Evolutionary conservation across 1,140 invertebrate genomes (phyloP).

Genomic region (Diuraphis noxia): DNA sequence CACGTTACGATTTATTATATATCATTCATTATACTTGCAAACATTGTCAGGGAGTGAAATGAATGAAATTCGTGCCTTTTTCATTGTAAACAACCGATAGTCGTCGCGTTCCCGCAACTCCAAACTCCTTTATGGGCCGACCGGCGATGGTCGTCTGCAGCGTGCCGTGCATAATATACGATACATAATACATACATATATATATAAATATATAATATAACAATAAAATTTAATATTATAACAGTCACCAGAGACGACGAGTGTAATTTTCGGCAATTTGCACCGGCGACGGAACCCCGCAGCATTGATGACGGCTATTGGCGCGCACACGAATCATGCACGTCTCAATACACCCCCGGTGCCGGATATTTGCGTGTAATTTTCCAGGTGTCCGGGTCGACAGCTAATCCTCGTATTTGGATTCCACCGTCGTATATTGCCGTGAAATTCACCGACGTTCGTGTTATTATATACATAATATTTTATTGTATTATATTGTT

Average conservation of each 20-base stretch:
- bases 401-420: conserved; percentile 45
- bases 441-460: conserved; percentile 29
- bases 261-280: conserved; percentile 36
- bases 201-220: not conserved
- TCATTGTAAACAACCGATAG: not conserved
- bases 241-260: not conserved
- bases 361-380: conserved; percentile 37
- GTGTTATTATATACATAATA: not conserved
- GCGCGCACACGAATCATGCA: conserved; percentile 9
- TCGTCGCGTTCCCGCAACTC: not conserved
- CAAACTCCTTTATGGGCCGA: not conserved
- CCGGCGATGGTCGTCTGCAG: not conserved
- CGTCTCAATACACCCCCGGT: conserved; percentile 24
- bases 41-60: not conserved
- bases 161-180: not conserved
- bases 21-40: not conserved
- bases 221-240: not conserved
- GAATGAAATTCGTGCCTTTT: not conserved
- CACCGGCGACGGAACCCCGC: not conserved
- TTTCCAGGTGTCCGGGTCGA: conserved; percentile 38
- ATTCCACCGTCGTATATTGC: conserved; percentile 47
- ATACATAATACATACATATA: no score
- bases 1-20: not conserved
- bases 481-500: not conserved
- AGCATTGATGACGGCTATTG: conserved; percentile 8